Base-by-base conservation (phyloP, 1,140 invertebrate species). In the Drosophila triauraria region DNA sequence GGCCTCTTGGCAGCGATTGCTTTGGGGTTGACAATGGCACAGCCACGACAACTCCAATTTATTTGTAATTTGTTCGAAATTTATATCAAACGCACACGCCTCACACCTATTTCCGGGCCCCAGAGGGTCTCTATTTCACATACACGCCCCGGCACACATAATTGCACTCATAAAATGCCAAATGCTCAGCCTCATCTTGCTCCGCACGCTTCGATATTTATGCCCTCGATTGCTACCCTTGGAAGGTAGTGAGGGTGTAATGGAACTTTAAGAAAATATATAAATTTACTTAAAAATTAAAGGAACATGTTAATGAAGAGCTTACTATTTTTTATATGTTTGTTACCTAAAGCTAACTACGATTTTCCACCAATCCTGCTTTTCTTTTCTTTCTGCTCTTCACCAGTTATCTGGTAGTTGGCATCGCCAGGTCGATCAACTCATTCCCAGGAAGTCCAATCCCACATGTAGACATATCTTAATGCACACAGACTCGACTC, bases 61-160 rank as follows among this genome's bases (percentile, higher is more conserved):
- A 90, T 90, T 91, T 90, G 85, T 80, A 91, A 91, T 90, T 90
- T 90, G 85, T 90, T 90, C 69, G 82, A 90, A 90, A 90, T 88
- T 90, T 88, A 88, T 88, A 75, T 88, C 74, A 88, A 84, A 61
- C 87, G 85, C 62, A 59, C 62, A 59, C 53, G 46, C 62, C 65
- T 57, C 57, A 76, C 48, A 75, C 65, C 61, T 23, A 58, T 20
- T 59, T 51, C 53, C 67, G 42, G 13, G 27, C 38, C 67, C 69
- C 69, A 60, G 42, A 72, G 67, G 53, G 67, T 71, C 69, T 72
- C 67, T 72, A 71, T 72, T 58, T 72, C 51, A 58, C 62, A 47
- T 50, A 51, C 60, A 50, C 44, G 23, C 61, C 53, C 65, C 6
- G 32, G 38, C 53, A 60, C 54, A 57, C 70, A 82, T 86, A 86